A percentile compares a stretch with the other conserved stretches of the same genome.
phyloP scores from a whole-genome alignment of 2,888 invertebrate species.

The Dolichopus griseipennis region DNA sequence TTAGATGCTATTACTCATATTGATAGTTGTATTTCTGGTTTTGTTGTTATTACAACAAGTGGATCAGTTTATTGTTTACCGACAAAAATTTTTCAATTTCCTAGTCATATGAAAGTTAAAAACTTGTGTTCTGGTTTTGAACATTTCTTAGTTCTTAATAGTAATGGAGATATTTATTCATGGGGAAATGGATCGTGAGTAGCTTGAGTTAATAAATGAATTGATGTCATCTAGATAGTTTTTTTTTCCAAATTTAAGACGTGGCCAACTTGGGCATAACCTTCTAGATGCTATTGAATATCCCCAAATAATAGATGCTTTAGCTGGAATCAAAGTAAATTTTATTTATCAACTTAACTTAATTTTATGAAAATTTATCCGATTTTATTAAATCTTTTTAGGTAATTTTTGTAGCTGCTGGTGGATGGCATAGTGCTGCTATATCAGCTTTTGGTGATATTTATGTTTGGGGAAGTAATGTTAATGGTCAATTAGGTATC shows the following conservation, averaged over 20 bases:
- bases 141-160: conserved; percentile 63
- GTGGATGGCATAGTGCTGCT: conserved; percentile 81
- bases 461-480: conserved; percentile 89
- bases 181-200: conserved; percentile 77
- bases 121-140: conserved; percentile 72
- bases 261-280: conserved; percentile 82
- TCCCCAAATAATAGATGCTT: conserved; percentile 60
- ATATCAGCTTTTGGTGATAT: conserved; percentile 71
- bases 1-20: conserved; percentile 40
- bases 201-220: not conserved
- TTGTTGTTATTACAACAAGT: conserved; percentile 41
- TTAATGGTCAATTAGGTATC: conserved; percentile 74
- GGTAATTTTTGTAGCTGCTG: conserved; percentile 62
- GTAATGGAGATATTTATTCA: conserved; percentile 63
- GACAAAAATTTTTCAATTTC: conserved; percentile 47
- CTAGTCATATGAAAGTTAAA: conserved; percentile 47
- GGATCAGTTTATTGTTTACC: conserved; percentile 58
- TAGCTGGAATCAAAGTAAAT: conserved; percentile 59
- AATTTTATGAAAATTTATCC: too few relatives aligned
- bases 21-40: conserved; percentile 42
- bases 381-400: conserved; percentile 21
- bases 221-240: too few relatives aligned
- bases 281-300: conserved; percentile 48
- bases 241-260: conserved; percentile 48
- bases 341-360: not conserved